Evolutionary conservation across 2,888 invertebrate genomes (phyloP), one percentile per base, ranked within the genome.

Genomic region (Lamproptera curius): DNA sequence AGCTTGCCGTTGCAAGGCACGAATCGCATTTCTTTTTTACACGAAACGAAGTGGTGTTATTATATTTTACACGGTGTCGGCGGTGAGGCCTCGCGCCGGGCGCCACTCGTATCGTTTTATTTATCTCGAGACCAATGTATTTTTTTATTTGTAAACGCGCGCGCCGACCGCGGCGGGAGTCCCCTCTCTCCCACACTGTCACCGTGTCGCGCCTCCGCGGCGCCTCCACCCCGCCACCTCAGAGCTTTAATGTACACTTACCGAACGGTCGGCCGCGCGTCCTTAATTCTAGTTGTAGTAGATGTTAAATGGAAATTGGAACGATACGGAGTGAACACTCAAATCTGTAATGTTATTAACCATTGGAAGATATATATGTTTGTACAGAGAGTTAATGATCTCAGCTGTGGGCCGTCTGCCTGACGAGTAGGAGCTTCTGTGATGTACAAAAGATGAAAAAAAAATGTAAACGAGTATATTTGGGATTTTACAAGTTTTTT

Each of bases 401-500:
- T 85, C 85, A 84, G 77, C 81, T 81, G 85, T 78, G 82, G 78
- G 65, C 47, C 67, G 64, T 60, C 64, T 63, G 67, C 65, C 69
- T 53, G 63, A 57, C 59, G 66, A 38, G 46, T 65, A 70, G 71
- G 76, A 77, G 74, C 71, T 81, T 81, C 85, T 87, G 87, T 87
- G 84, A 88, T 88, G 86, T 87, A 87, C 86, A 86, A 86, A 84
- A 73, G 63, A 70, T 35, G 85, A 83, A 31, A 31, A 31, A 31
- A 31, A 31, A 11, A 31, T 11, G 31, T 72, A 63, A 76, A 78
- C 68, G 72, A 81, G 78, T 76, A 86, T 86, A 85, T 86, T 85
- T 86, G 80, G 80, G 78, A 80, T 83, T 82, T 85, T 86, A 87
- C 85, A 86, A 85, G 82, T 82, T 85, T 87, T 84, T 87, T 84